Base-by-base conservation (phyloP, 1,140 invertebrate genomes). In the Lepidurus apus region DNA sequence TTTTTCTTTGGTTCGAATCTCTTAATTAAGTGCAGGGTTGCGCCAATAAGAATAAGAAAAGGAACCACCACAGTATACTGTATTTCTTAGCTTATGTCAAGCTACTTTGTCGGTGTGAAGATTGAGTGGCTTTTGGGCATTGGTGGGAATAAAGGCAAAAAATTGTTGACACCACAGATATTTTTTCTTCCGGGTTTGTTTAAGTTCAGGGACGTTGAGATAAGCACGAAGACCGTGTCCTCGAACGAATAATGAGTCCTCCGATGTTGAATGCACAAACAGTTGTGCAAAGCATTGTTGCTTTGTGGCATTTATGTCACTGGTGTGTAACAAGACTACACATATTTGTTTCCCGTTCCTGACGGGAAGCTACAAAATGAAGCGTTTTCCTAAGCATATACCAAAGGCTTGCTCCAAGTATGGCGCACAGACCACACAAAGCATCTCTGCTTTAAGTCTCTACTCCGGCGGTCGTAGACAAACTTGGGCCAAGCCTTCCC, bases 181-280 rank as follows among this genome's bases (percentile, higher is more conserved):
- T 65, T 11, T 65, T 65, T 65, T 65, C 21, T 65, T 7, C 9
- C 53, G 21, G 1, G 21, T 17, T 65, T 47, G 10, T 47, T 10
- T 47, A n/a, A 65, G 6, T 17, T 65, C 21, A 3, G 34, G 34
- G 8, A n/a, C 53, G 17, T 13, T 1, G 21, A 9, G 7, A 65
- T 65, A 65, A 65, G 21, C 53, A 65, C 21, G 13, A 65, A 21
- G 13, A n/a, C 17, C 17, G 53, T 65, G 53, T 21, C 53, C 6
- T 65, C 21, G 17, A 21, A 7, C 9, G 21, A 65, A 65, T 65
- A 65, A 65, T 21, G 21, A 8, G 21, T 65, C 21, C 17, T 21
- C 53, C 53, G 21, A 65, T 65, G 53, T 65, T 65, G 53, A 65
- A 65, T 65, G 34, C 53, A 65, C 53, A 65, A 65, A 65, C 13